A percentile compares a stretch with the other conserved stretches of the same genome.
Conservation (phyloP, 2,888 invertebrate species). For the Masnerella sp. region DNA sequence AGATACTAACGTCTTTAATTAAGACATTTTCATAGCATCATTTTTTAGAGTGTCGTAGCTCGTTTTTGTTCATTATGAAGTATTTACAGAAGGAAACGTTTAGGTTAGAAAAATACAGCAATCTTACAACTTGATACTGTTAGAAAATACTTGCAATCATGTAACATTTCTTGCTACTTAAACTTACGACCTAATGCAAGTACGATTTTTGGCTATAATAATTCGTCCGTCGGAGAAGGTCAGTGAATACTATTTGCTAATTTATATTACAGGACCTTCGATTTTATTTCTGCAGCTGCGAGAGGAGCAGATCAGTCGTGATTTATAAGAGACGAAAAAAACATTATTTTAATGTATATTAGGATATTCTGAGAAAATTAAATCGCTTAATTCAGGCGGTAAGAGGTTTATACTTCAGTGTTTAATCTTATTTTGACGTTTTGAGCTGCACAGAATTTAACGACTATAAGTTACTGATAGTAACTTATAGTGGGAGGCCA, state of each 20-base stretch:
- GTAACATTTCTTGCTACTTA: constrained; percentile 51
- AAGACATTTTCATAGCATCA: too few relatives aligned
- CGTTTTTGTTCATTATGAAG: constrained; percentile 16
- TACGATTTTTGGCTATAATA: constrained; percentile 55
- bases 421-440: too few relatives aligned
- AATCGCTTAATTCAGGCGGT: too few relatives aligned
- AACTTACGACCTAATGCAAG: constrained; percentile 54
- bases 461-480: too few relatives aligned
- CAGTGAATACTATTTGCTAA: constrained; percentile 40
- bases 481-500: too few relatives aligned
- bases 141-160: constrained; percentile 67
- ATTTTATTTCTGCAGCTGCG: constrained; percentile 22
- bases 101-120: constrained; percentile 77
- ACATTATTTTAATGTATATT: too few relatives aligned
- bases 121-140: constrained; percentile 70
- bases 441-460: too few relatives aligned
- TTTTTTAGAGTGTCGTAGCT: too few relatives aligned
- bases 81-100: constrained; percentile 73
- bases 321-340: constrained; percentile 14
- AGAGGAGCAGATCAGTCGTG: constrained; percentile 31
- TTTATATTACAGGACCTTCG: constrained; percentile 51
- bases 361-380: too few relatives aligned
- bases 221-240: constrained; percentile 55
- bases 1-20: too few relatives aligned
- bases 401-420: too few relatives aligned